phyloP scores from a whole-genome alignment of 2,888 invertebrate species.

The Ariolimax columbianus region DNA sequence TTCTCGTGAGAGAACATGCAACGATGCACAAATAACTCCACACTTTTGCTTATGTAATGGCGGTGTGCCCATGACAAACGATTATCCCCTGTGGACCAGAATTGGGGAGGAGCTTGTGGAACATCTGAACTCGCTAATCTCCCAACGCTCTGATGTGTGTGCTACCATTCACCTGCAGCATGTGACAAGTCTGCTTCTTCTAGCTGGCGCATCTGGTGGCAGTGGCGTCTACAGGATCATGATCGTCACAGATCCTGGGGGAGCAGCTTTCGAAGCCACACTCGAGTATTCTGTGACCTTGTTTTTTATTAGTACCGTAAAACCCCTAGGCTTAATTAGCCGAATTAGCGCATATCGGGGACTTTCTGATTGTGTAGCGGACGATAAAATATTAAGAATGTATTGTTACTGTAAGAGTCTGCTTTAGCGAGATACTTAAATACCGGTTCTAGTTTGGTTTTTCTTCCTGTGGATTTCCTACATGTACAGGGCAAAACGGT shows the following conservation, averaged over 20 bases:
- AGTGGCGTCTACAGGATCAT: conserved; percentile 22
- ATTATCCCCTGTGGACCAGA: neutral
- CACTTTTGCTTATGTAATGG: conserved; percentile 79
- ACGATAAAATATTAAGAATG: conserved; percentile 8
- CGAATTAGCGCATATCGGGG: conserved; percentile 24
- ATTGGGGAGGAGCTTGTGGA: conserved; percentile 1
- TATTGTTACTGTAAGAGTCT: conserved; percentile 38
- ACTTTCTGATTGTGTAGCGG: conserved; percentile 30
- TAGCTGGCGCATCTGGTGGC: neutral
- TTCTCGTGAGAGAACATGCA: conserved; percentile 86
- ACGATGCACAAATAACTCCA: conserved; percentile 86
- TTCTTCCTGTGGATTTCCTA: too few species aligned
- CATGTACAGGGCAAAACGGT: too few species aligned
- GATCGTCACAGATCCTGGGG: conserved; percentile 19
- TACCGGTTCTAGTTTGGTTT: too few species aligned
- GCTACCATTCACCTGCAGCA: neutral
- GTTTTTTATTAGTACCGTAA: neutral
- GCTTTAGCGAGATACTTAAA: neutral
- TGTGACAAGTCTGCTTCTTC: conserved; percentile 11
- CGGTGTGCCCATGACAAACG: neutral
- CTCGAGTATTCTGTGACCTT: conserved; percentile 5
- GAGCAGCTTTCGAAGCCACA: conserved; percentile 37
- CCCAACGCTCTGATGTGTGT: neutral
- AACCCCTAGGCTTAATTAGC: conserved; percentile 15
- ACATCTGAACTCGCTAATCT: conserved; percentile 2